Evolutionary conservation across 2,113 vertebrate genomes (phyloP).

Genomic region (Phaethon lepturus): DNA sequence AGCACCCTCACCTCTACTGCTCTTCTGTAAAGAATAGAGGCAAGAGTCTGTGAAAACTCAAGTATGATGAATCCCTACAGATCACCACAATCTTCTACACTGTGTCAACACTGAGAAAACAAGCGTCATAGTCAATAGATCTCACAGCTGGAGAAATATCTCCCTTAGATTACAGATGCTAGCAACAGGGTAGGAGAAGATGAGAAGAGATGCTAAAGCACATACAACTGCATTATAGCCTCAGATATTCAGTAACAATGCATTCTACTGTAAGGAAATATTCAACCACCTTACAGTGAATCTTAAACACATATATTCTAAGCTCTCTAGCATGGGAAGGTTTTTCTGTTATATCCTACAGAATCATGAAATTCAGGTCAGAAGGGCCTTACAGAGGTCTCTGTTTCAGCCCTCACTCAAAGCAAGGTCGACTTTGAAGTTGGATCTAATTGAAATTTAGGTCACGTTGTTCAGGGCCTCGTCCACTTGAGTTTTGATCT

Average conservation of each 20-base stretch:
- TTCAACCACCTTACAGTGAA: accelerated
- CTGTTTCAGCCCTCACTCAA: neutral
- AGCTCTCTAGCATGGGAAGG: neutral
- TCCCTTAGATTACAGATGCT: neutral
- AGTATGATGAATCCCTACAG: neutral
- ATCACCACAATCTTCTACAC: neutral
- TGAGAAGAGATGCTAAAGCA: neutral
- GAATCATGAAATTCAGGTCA: neutral
- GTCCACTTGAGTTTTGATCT: neutral
- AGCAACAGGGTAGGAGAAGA: neutral
- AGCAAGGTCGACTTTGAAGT: neutral
- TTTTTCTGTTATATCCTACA: neutral
- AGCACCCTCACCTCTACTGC: neutral
- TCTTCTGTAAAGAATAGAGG: neutral
- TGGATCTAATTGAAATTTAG: neutral
- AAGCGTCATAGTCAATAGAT: neutral
- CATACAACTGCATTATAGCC: no score
- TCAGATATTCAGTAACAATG: neutral
- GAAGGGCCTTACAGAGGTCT: neutral
- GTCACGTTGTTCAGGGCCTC: neutral
- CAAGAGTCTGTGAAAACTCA: neutral
- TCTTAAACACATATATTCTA: accelerated
- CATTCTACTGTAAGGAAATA: neutral
- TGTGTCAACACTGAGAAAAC: neutral
- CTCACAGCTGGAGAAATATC: neutral